A percentile compares a stretch with the other conserved stretches of the same genome.
phyloP scores from a whole-genome alignment of 2,797 vertebrate species.

The Nothura maculosa region DNA sequence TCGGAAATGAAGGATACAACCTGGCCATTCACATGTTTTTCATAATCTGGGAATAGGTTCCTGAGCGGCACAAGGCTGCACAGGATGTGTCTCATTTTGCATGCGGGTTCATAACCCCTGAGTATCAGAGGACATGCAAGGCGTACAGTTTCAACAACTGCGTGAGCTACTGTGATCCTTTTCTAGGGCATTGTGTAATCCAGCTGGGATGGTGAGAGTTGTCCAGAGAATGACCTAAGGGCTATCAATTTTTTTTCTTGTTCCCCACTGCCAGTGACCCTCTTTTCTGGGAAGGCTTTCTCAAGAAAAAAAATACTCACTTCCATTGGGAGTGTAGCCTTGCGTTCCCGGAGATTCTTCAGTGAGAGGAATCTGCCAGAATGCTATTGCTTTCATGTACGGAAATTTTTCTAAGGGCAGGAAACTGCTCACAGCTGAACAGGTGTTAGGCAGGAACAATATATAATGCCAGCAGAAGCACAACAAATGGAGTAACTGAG shows the following conservation, averaged over 20 bases:
- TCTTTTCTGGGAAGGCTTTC: background rate
- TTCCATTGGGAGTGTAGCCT: background rate
- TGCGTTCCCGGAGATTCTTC: background rate
- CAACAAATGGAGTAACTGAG: background rate
- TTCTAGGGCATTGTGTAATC: slow-evolving; percentile 59
- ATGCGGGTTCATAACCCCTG: slow-evolving; percentile 52
- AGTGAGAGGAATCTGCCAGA: background rate
- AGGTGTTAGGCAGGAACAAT: background rate
- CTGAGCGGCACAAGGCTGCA: background rate
- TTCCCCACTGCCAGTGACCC: background rate
- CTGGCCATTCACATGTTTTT: slow-evolving; percentile 38
- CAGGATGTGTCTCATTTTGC: slow-evolving; percentile 63
- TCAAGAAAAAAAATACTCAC: background rate
- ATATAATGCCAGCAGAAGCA: background rate
- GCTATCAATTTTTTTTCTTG: background rate
- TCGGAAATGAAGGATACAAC: background rate
- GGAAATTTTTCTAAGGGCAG: background rate
- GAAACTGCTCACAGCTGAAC: background rate
- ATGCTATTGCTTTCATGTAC: background rate
- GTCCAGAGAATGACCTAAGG: slow-evolving; percentile 19
- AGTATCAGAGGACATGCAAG: slow-evolving; percentile 16
- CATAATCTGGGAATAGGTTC: slow-evolving; percentile 44
- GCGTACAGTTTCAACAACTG: slow-evolving; percentile 15
- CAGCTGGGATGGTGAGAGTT: slow-evolving; percentile 21
- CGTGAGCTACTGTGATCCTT: slow-evolving; percentile 50